Percentiles rank a stretch among this genome's conserved stretches.
Evolutionary conservation across 2,113 vertebrate species (phyloP).

Genomic region (Lutjanus erythropterus): DNA sequence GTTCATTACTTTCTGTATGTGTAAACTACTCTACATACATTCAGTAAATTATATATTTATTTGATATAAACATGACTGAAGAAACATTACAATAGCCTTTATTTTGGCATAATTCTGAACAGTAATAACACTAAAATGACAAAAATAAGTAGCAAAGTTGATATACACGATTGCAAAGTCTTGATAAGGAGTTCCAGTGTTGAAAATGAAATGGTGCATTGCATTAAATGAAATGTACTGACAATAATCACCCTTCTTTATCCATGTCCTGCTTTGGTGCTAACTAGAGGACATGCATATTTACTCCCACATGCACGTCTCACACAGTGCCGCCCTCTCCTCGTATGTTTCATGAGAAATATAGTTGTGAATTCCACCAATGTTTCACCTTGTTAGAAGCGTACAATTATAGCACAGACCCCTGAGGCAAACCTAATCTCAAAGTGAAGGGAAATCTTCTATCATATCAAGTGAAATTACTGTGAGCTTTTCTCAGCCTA

Average conservation of each 20-base stretch:
- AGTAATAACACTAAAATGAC: background rate
- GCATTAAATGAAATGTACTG: conserved; percentile 8
- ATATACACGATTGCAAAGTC: background rate
- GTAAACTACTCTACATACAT: background rate
- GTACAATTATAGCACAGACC: conserved; percentile 79
- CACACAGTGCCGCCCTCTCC: conserved; percentile 21
- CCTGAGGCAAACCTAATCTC: conserved; percentile 83
- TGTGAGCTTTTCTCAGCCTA: conserved; percentile 82
- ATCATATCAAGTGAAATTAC: conserved; percentile 84
- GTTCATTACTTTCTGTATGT: background rate
- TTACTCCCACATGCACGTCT: conserved; percentile 24
- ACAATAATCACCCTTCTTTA: background rate
- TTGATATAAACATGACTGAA: background rate
- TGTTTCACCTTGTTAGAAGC: conserved; percentile 82
- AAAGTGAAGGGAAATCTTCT: conserved; percentile 85
- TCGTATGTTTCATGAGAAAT: conserved; percentile 58
- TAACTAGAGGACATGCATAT: background rate
- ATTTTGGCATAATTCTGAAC: background rate
- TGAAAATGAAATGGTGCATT: conserved; percentile 6
- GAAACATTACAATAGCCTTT: background rate
- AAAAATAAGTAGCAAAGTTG: background rate
- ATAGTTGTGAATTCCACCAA: conserved; percentile 75
- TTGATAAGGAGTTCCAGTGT: background rate
- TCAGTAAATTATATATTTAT: background rate
- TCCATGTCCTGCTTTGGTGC: background rate